phyloP scores from a whole-genome alignment of 2,888 invertebrate genomes.

The Glyphotaelius pellucidus region DNA sequence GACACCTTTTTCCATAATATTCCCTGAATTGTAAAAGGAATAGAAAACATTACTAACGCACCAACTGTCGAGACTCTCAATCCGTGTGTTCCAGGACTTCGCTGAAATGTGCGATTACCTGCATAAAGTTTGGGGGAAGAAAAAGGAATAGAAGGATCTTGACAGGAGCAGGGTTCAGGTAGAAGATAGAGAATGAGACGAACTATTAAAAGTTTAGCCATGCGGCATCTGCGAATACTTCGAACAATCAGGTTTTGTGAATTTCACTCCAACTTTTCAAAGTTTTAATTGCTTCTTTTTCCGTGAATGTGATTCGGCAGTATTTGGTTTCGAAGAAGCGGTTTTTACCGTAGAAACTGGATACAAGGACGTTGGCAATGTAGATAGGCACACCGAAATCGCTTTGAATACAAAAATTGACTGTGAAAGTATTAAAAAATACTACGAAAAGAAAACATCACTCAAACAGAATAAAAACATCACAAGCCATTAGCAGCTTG shows the following conservation, averaged over 20 bases:
- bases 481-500: too few relatives aligned
- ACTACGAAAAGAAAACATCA: not conserved
- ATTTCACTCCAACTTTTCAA: slow-evolving; percentile 13
- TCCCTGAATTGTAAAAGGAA: not conserved
- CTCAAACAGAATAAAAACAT: not conserved
- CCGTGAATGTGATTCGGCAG: not conserved
- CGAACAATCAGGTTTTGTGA: slow-evolving; percentile 11
- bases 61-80: not conserved
- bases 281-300: slow-evolving; percentile 31
- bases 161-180: not conserved
- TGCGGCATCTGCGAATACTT: slow-evolving; percentile 30
- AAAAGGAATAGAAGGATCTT: not conserved
- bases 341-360: not conserved
- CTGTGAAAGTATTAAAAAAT: not conserved
- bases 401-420: not conserved
- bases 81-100: not conserved
- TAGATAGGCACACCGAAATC: not conserved
- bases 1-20: not conserved
- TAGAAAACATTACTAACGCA: not conserved
- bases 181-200: slow-evolving; percentile 25
- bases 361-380: not conserved
- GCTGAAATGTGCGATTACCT: slow-evolving; percentile 20
- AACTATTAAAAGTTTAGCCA: slow-evolving; percentile 27
- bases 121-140: slow-evolving; percentile 2
- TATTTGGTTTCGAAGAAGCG: not conserved